Evolutionary conservation across 2,888 invertebrate genomes (phyloP).

Genomic region (Rhabditophanes sp.): DNA sequence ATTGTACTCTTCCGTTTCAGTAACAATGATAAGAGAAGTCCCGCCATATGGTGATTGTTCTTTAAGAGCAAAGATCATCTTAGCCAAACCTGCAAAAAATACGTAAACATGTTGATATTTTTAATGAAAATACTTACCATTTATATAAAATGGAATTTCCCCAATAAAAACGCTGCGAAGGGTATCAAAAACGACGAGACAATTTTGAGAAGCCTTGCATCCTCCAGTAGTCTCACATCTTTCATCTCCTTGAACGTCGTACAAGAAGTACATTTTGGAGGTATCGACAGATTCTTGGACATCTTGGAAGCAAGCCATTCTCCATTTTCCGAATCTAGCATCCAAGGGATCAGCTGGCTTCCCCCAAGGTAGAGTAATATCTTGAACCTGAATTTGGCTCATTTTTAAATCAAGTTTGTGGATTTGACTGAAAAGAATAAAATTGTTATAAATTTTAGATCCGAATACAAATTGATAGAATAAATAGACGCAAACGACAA

Average conservation of each 20-base stretch:
- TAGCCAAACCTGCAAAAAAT: slow-evolving; percentile 25
- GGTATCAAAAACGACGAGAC: slow-evolving; percentile 37
- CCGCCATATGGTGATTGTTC: slow-evolving; percentile 27
- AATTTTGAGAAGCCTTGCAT: slow-evolving; percentile 8
- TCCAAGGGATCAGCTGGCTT: slow-evolving; percentile 35
- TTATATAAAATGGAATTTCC: slow-evolving; percentile 25
- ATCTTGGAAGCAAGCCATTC: slow-evolving; percentile 34
- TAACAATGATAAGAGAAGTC: slow-evolving; percentile 26
- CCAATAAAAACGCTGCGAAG: slow-evolving; percentile 28
- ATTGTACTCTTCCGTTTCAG: slow-evolving; percentile 19
- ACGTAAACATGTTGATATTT: not conserved
- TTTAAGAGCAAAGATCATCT: slow-evolving; percentile 34
- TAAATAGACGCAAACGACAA: no score
- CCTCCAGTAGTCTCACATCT: slow-evolving; percentile 18
- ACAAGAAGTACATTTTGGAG: slow-evolving; percentile 37
- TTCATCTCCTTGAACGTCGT: slow-evolving; percentile 40
- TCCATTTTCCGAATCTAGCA: slow-evolving; percentile 27
- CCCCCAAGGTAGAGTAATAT: slow-evolving; percentile 41
- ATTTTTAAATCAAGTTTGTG: no score
- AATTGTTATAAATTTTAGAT: no score
- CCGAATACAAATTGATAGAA: no score
- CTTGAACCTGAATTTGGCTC: slow-evolving; percentile 34
- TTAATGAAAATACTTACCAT: slow-evolving; percentile 11
- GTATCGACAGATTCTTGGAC: slow-evolving; percentile 34
- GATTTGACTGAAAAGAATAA: no score